These are phyloP conservation scores for Apus apus DNA, from an alignment of 2,113 vertebrate genomes.

Conservation along the genomic window DNA sequence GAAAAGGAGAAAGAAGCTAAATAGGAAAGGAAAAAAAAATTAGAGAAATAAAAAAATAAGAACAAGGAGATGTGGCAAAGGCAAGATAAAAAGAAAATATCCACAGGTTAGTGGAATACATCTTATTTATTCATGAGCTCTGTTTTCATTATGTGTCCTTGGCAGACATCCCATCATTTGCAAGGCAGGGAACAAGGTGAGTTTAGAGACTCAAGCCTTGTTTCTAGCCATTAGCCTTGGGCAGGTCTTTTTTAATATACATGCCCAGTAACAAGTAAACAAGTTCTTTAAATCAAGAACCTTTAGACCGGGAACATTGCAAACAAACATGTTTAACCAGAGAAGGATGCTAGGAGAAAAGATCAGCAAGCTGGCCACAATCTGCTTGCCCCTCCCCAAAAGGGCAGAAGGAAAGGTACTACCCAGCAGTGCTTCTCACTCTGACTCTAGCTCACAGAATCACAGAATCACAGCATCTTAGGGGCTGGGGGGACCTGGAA, in stretches of 20 bases:
- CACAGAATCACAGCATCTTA: no score
- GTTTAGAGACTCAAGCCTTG: conserved; percentile 17
- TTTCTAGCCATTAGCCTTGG: conserved; percentile 35
- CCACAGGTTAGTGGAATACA: conserved; percentile 44
- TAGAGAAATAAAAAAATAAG: background rate
- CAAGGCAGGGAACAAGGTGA: background rate
- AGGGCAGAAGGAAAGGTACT: background rate
- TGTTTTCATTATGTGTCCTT: conserved; percentile 53
- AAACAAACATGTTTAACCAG: background rate
- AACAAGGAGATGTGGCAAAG: background rate
- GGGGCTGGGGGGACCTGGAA: no score
- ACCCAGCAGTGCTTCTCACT: background rate
- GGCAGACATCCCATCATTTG: conserved; percentile 45
- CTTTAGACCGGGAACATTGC: background rate
- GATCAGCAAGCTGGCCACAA: background rate
- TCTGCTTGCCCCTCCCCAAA: background rate
- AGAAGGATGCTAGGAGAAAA: background rate
- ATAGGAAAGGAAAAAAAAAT: background rate
- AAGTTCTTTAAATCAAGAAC: background rate
- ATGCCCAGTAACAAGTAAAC: background rate
- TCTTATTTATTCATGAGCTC: conserved; percentile 61
- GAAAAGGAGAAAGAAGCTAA: background rate
- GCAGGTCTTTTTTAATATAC: conserved; percentile 5
- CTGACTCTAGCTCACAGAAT: background rate
- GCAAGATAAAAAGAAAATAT: conserved; percentile 32